Evolutionary conservation across 2,113 vertebrate genomes (phyloP).

Genomic region (Lampris incognitus): DNA sequence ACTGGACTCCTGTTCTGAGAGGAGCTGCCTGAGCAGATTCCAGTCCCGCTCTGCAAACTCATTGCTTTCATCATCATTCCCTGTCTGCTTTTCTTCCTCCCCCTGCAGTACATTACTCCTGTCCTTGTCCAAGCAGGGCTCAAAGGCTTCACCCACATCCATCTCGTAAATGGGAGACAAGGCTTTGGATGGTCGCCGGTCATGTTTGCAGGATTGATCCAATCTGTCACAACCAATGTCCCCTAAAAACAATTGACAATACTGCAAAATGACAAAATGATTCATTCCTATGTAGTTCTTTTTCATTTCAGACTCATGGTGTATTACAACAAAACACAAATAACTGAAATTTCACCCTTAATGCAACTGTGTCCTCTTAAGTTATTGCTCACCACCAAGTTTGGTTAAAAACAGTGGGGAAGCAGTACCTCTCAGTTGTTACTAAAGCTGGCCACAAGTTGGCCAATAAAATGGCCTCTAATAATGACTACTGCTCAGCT

Average conservation of each 20-base stretch:
- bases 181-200: conserved; percentile 93
- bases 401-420: not conserved
- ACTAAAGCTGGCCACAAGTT: conserved; percentile 9
- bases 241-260: conserved; percentile 99
- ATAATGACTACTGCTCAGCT: not conserved
- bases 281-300: conserved; percentile 60
- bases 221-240: conserved; percentile 97
- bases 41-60: conserved; percentile 95
- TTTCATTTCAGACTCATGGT: conserved; percentile 31
- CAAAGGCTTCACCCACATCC: conserved; percentile 91
- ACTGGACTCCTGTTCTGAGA: conserved; percentile 92
- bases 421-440: not conserved
- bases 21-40: conserved; percentile 92
- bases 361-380: conserved; percentile 70
- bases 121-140: conserved; percentile 88
- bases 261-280: conserved; percentile 98
- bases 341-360: conserved; percentile 70
- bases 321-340: conserved; percentile 30
- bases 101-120: conserved; percentile 78
- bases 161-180: conserved; percentile 98
- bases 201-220: conserved; percentile 96
- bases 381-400: conserved; percentile 10
- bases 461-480: not conserved
- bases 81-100: conserved; percentile 80
- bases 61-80: conserved; percentile 71